phyloP scores from a whole-genome alignment of 1,140 invertebrate species.

The Ostrea edulis region DNA sequence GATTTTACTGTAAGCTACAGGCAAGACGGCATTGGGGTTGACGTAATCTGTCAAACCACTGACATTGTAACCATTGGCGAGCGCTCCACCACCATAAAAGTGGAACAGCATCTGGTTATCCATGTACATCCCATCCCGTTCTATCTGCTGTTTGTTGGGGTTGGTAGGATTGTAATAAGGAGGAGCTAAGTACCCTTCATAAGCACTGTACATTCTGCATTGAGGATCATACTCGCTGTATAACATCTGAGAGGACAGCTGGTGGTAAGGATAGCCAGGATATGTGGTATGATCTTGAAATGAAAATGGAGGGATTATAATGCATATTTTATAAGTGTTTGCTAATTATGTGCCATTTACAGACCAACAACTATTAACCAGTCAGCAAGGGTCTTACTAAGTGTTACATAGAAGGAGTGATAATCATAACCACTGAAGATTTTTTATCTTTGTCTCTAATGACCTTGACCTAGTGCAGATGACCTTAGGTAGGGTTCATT shows the following conservation, averaged over 20 bases:
- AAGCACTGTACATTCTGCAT: conserved; percentile 4
- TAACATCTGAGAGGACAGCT: background rate
- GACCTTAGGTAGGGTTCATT: too few relatives aligned
- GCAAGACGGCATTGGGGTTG: conserved; percentile 61
- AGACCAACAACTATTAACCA: too few relatives aligned
- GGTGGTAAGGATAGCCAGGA: background rate
- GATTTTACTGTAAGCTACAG: conserved; percentile 39
- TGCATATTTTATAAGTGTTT: too few relatives aligned
- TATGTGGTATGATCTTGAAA: background rate
- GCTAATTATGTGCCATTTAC: too few relatives aligned
- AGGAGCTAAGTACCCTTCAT: conserved; percentile 26
- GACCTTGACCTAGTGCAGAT: too few relatives aligned
- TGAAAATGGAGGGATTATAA: background rate
- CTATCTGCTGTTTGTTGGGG: conserved; percentile 4
- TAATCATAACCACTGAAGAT: too few relatives aligned
- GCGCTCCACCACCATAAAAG: conserved; percentile 45
- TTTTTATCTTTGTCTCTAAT: too few relatives aligned
- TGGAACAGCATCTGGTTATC: conserved; percentile 54
- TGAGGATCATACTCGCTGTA: conserved; percentile 36
- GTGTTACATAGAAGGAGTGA: too few relatives aligned
- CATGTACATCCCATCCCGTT: conserved; percentile 46
- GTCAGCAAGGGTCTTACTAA: too few relatives aligned
- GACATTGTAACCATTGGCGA: conserved; percentile 13
- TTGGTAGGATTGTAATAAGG: background rate
- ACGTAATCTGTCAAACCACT: conserved; percentile 50